Conservation (phyloP, 2,113 vertebrate genomes). For the Tapirus terrestris region DNA sequence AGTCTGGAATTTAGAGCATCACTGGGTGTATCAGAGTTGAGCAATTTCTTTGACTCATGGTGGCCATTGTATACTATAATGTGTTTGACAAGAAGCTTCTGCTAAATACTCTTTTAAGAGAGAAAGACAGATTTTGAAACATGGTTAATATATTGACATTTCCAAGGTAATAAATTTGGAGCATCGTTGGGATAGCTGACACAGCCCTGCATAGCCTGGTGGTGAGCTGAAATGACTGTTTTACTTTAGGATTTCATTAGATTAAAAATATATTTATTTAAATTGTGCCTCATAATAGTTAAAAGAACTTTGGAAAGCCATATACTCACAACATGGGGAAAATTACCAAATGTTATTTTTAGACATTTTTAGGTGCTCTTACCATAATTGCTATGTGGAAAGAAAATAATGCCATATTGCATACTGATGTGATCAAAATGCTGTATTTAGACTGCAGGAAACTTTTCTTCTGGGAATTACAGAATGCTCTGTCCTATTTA, state of each 20-base stretch:
- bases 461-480: constrained; percentile 76
- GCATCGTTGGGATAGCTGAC: neutral
- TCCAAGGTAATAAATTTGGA: neutral
- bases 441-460: constrained; percentile 57
- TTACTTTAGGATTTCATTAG: neutral
- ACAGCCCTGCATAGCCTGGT: neutral
- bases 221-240: neutral
- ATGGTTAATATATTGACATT: neutral
- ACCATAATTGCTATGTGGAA: constrained; percentile 18
- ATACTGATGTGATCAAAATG: constrained; percentile 24
- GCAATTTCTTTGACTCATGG: neutral
- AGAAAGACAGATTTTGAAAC: neutral
- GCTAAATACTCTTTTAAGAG: neutral
- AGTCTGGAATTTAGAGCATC: neutral
- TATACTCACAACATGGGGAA: neutral
- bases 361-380: constrained; percentile 31
- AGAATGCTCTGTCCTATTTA: constrained; percentile 73
- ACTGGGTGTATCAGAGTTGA: neutral
- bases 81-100: neutral
- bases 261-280: neutral
- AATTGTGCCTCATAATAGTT: neutral
- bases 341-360: constrained; percentile 2
- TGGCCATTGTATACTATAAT: neutral
- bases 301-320: neutral
- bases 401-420: neutral